Percentiles rank a stretch among this genome's conserved stretches.
Conservation (phyloP, 64 coral and sea anemone genomes). For the Stichodactyla mertensii region DNA sequence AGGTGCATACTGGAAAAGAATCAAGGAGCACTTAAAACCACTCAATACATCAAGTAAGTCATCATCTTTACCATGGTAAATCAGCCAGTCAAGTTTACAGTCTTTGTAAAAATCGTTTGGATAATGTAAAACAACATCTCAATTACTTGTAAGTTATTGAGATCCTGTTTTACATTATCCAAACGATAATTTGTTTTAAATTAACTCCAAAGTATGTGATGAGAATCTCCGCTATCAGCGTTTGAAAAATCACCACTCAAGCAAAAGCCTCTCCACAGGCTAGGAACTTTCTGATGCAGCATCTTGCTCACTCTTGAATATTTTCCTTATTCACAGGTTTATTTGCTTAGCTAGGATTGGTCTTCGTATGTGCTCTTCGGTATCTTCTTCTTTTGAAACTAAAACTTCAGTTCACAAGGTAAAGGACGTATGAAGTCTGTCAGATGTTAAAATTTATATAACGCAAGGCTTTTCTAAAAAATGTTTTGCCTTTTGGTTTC, state of each 20-base stretch:
- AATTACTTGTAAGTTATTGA: no score
- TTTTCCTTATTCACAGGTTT: slow-evolving; percentile 1
- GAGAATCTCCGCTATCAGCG: no score
- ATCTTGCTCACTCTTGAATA: background rate
- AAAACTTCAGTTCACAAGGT: background rate
- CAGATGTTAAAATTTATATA: background rate
- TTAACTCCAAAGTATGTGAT: no score
- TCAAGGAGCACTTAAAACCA: background rate
- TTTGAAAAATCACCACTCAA: background rate
- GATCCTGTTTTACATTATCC: no score
- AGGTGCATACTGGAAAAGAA: slow-evolving; percentile 20
- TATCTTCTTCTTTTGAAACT: background rate
- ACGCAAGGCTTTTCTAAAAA: background rate
- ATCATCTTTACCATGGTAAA: background rate
- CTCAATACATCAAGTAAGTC: slow-evolving; percentile 32
- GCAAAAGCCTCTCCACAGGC: background rate
- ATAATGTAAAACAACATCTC: no score
- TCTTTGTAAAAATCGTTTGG: background rate
- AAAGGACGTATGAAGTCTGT: background rate
- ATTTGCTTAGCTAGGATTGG: slow-evolving; percentile 13
- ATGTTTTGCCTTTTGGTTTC: background rate
- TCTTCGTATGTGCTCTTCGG: background rate
- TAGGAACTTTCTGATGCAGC: no score
- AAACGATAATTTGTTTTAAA: no score
- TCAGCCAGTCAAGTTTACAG: background rate